Conservation (phyloP, 2,797 vertebrate species). For the Dermochelys coriacea region DNA sequence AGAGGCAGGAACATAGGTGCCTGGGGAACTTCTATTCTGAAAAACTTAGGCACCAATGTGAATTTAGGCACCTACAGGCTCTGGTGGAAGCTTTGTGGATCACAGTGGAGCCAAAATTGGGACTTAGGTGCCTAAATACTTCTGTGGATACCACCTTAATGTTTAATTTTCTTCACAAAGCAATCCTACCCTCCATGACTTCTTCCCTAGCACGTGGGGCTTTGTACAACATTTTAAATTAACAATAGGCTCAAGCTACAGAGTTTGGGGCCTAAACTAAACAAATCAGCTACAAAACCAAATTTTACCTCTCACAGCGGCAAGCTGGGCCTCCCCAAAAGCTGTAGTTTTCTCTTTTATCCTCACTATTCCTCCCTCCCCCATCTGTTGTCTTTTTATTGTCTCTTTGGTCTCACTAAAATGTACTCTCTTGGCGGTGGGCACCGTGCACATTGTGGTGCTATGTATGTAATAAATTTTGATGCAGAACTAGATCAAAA, state of each 20-base stretch:
- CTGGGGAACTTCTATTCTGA: too few species aligned
- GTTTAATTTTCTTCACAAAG: not conserved
- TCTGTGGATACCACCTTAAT: not conserved
- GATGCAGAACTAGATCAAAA: fast-evolving
- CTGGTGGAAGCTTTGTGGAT: too few species aligned
- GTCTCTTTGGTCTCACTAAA: not conserved
- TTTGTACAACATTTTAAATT: not conserved
- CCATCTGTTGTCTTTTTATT: not conserved
- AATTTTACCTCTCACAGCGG: not conserved
- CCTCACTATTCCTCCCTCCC: too few species aligned
- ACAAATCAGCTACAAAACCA: fast-evolving
- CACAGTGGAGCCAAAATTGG: too few species aligned
- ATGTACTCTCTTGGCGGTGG: fast-evolving
- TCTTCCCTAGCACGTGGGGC: not conserved
- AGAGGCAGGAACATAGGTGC: too few species aligned
- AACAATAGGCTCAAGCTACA: fast-evolving
- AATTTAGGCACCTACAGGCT: too few species aligned
- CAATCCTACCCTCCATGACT: not conserved
- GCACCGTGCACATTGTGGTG: fast-evolving
- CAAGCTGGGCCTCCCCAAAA: fast-evolving
- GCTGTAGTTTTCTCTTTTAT: not conserved
- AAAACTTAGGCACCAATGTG: too few species aligned
- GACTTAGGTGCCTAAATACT: too few species aligned
- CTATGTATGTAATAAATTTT: fast-evolving
- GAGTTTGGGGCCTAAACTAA: not conserved